Conservation (phyloP, 2,797 vertebrate species). For the Eulemur albifrons region DNA sequence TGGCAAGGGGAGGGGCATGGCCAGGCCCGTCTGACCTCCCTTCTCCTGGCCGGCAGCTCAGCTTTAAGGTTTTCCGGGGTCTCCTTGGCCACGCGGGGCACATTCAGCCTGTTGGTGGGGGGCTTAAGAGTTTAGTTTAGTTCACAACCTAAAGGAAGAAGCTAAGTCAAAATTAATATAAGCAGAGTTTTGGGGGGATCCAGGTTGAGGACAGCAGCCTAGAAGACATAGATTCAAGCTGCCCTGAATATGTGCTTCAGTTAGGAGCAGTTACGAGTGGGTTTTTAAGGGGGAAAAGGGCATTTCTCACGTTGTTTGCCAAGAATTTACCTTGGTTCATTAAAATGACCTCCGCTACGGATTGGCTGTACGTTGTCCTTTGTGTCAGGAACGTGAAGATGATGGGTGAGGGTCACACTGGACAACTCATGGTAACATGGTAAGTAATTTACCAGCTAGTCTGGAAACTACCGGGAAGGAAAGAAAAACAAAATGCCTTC, state of each 20-base stretch:
- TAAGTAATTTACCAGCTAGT: background rate
- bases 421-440: background rate
- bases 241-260: background rate
- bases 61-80: background rate
- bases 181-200: background rate
- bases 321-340: background rate
- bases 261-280: background rate
- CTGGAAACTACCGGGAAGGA: background rate
- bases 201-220: background rate
- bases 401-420: background rate
- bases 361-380: background rate
- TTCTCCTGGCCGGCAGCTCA: background rate
- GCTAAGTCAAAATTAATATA: background rate
- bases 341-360: background rate
- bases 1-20: background rate
- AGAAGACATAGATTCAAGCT: background rate
- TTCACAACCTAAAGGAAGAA: background rate
- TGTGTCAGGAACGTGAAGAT: background rate
- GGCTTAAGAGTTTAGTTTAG: background rate
- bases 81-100: background rate
- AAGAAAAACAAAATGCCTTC: background rate
- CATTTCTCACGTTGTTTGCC: background rate
- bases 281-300: background rate
- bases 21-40: background rate
- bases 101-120: background rate